Conservation (phyloP, 2,888 invertebrate genomes). For the Rhagonycha fulva region DNA sequence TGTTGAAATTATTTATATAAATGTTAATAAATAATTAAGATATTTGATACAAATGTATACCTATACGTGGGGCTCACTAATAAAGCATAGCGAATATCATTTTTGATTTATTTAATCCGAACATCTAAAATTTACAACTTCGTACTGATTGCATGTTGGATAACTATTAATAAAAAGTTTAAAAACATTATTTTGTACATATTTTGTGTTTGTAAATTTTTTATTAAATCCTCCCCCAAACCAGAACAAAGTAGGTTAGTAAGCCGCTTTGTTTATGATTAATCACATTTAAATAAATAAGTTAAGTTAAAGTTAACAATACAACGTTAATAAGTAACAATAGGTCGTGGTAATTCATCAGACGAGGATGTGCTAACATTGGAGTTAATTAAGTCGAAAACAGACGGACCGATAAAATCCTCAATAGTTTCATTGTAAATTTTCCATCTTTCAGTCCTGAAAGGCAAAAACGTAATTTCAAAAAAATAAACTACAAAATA, state of each 20-base stretch:
- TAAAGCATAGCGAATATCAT: background rate
- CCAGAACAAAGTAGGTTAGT: background rate
- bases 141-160: background rate
- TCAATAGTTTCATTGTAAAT: conserved; percentile 31
- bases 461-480: conserved; percentile 9
- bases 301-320: background rate
- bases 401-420: conserved; percentile 7
- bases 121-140: background rate
- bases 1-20: background rate
- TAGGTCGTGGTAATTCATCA: conserved; percentile 34
- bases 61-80: background rate
- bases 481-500: background rate
- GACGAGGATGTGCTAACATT: conserved; percentile 23
- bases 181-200: background rate
- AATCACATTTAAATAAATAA: background rate
- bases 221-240: background rate
- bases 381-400: conserved; percentile 12
- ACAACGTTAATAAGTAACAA: conserved; percentile 12
- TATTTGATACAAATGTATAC: conserved; percentile 2
- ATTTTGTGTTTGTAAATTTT: background rate
- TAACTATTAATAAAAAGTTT: background rate
- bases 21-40: background rate
- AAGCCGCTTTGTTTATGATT: background rate
- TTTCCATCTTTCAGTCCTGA: conserved; percentile 33
- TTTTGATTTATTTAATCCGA: background rate